These are phyloP conservation scores for Eptesicus fuscus DNA, from an alignment of 2,113 vertebrate genomes.

Conservation along the genomic window DNA sequence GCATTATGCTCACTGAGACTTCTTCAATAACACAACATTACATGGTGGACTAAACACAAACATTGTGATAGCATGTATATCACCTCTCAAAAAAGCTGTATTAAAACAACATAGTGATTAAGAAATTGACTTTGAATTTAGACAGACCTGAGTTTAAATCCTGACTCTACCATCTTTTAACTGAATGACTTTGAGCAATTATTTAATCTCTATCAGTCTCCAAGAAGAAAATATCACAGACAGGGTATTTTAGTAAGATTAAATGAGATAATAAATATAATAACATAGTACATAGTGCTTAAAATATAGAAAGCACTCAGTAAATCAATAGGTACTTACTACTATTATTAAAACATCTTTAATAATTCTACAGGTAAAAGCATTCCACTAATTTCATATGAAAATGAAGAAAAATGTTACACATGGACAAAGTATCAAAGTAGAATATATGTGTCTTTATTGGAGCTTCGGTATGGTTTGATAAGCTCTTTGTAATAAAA, in stretches of 20 bases:
- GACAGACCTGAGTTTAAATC: background rate
- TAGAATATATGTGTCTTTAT: background rate
- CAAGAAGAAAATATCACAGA: background rate
- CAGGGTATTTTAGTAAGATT: background rate
- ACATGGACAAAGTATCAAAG: background rate
- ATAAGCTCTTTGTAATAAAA: background rate
- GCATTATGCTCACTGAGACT: background rate
- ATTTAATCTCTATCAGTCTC: background rate
- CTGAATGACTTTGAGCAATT: background rate
- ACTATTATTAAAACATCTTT: background rate
- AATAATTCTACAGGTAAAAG: background rate
- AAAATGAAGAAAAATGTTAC: slow-evolving; percentile 30
- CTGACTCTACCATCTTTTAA: background rate
- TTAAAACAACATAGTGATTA: background rate
- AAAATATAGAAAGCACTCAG: background rate
- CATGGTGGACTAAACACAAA: background rate
- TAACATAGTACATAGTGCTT: background rate
- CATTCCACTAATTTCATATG: background rate
- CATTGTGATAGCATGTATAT: background rate
- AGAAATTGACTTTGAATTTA: background rate
- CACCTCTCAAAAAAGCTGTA: background rate
- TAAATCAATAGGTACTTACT: background rate
- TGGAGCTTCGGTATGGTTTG: background rate
- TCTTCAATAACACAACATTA: background rate
- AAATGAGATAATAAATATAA: background rate